These are phyloP conservation scores for Argyra leucocephala DNA, from an alignment of 2,888 invertebrate species.

Conservation along the genomic window DNA sequence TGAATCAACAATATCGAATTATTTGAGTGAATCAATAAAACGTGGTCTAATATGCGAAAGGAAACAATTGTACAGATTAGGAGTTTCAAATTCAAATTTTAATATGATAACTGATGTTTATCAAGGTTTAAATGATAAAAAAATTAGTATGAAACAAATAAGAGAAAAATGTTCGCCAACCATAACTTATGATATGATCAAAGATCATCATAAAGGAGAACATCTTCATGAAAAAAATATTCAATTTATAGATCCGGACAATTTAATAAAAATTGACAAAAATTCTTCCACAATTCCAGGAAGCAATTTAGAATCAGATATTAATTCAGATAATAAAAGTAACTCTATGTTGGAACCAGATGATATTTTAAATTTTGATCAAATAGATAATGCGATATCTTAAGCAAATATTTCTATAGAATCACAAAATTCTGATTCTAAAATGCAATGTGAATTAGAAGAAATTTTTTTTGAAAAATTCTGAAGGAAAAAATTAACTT, in stretches of 20 bases:
- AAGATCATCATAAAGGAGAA: constrained; percentile 32
- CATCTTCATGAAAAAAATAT: constrained; percentile 28
- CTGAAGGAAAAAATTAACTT: neutral
- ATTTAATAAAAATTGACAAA: neutral
- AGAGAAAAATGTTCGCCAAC: constrained; percentile 34
- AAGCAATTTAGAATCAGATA: neutral
- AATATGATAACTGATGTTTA: constrained; percentile 10
- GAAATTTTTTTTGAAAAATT: neutral
- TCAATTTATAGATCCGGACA: constrained; percentile 15
- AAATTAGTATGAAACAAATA: constrained; percentile 25
- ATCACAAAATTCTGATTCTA: neutral
- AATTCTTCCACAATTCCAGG: too few relatives aligned
- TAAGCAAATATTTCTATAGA: neutral
- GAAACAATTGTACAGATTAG: constrained; percentile 17
- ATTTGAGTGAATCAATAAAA: constrained; percentile 18
- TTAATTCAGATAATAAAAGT: neutral
- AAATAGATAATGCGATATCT: constrained; percentile 12
- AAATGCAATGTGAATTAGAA: neutral
- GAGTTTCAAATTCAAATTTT: constrained; percentile 17
- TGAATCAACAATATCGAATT: constrained; percentile 12
- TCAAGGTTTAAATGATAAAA: constrained; percentile 8
- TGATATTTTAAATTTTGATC: constrained; percentile 16
- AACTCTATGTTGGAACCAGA: constrained; percentile 16
- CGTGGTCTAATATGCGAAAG: constrained; percentile 15
- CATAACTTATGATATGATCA: constrained; percentile 35